A percentile compares a stretch with the other conserved stretches of the same genome.
These are phyloP conservation scores for Microvelia longipes DNA, from an alignment of 1,140 invertebrate species.

Conservation along the genomic window DNA sequence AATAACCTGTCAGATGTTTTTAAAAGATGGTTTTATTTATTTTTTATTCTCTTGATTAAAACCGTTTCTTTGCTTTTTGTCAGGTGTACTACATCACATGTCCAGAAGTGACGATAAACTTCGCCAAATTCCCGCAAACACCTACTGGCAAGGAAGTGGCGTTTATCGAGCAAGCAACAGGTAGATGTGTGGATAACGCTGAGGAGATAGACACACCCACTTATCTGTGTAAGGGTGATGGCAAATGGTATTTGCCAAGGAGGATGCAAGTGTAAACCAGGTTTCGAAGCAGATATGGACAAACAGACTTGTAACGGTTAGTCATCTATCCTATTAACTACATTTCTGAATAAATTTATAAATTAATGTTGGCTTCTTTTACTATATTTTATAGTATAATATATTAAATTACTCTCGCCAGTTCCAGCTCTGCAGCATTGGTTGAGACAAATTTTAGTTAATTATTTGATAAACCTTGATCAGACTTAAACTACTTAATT, in stretches of 20 bases:
- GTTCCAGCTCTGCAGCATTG: too few relatives aligned
- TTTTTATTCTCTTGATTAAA: too few relatives aligned
- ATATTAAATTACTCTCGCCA: too few relatives aligned
- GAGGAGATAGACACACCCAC: slow-evolving; percentile 60
- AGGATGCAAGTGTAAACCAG: slow-evolving; percentile 81
- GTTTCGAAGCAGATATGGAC: slow-evolving; percentile 69
- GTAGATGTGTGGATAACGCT: slow-evolving; percentile 74
- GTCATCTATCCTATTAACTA: too few relatives aligned
- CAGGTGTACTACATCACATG: slow-evolving; percentile 87
- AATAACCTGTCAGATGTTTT: too few relatives aligned
- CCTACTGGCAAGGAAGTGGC: slow-evolving; percentile 82
- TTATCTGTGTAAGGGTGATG: slow-evolving; percentile 87
- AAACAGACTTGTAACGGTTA: slow-evolving; percentile 62
- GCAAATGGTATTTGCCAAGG: slow-evolving; percentile 82
- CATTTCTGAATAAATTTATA: too few relatives aligned
- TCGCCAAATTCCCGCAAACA: slow-evolving; percentile 80
- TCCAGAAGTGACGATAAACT: slow-evolving; percentile 79
- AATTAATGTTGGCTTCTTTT: too few relatives aligned
- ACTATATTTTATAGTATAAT: too few relatives aligned
- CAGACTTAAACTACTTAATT: too few relatives aligned
- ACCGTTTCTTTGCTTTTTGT: slow-evolving; percentile 9
- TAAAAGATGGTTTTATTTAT: too few relatives aligned
- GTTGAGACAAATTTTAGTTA: too few relatives aligned
- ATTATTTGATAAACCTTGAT: too few relatives aligned
- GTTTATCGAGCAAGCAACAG: slow-evolving; percentile 77